phyloP scores from a whole-genome alignment of 2,113 vertebrate genomes.

The Thermophis baileyi region DNA sequence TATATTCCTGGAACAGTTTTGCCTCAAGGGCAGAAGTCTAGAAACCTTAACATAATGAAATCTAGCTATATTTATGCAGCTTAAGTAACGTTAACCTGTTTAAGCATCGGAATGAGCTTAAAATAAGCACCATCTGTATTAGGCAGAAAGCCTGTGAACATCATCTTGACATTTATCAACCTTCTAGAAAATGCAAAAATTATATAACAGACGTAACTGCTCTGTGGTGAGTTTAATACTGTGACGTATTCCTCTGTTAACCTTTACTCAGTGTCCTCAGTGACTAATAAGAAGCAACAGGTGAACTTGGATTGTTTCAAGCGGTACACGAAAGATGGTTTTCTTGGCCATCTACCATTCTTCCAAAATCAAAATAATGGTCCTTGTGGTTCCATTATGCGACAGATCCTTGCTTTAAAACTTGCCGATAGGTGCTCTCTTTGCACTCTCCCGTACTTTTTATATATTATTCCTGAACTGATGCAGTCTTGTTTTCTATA shows the following conservation, averaged over 20 bases:
- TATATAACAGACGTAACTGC: background rate
- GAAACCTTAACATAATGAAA: background rate
- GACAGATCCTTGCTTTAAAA: background rate
- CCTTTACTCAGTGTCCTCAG: background rate
- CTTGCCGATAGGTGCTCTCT: background rate
- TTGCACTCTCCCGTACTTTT: background rate
- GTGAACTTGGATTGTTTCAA: background rate
- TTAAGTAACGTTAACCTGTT: background rate
- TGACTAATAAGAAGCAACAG: background rate
- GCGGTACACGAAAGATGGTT: background rate
- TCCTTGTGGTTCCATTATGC: background rate
- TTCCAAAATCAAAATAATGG: background rate
- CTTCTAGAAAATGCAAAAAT: background rate
- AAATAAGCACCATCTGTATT: slow-evolving; percentile 3
- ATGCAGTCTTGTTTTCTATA: background rate
- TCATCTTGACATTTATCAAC: background rate
- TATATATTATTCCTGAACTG: background rate
- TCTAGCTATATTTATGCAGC: background rate
- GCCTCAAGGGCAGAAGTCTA: background rate
- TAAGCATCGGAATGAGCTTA: background rate
- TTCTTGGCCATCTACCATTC: background rate
- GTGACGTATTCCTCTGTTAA: background rate
- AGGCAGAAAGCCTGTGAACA: background rate
- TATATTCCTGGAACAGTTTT: background rate
- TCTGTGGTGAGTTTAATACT: background rate